These are phyloP conservation scores for Larimichthys crocea DNA, from an alignment of 2,113 vertebrate species.

Conservation along the genomic window DNA sequence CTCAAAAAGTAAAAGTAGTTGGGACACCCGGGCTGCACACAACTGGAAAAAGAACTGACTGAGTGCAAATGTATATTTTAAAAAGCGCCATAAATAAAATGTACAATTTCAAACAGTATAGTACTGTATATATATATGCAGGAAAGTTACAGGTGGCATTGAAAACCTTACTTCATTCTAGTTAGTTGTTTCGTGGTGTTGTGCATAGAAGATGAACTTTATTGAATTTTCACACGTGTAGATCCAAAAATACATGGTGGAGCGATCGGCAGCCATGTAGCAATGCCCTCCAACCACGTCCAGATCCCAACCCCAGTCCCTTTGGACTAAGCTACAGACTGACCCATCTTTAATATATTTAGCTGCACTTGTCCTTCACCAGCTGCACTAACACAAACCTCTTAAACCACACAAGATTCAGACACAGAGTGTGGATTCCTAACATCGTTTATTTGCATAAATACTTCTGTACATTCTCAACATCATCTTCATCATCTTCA, in stretches of 20 bases:
- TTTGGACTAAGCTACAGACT: not conserved
- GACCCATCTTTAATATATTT: not conserved
- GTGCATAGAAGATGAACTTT: too few species aligned
- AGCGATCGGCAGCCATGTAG: too few species aligned
- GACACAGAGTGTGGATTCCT: slow-evolving; percentile 31
- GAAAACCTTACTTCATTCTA: not conserved
- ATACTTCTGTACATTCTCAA: slow-evolving; percentile 82
- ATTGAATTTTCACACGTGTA: too few species aligned
- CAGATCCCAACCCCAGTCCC: too few species aligned
- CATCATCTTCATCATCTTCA: slow-evolving; percentile 39
- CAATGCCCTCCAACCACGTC: too few species aligned
- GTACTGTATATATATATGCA: not conserved
- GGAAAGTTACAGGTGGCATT: not conserved
- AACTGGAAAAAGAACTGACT: too few species aligned
- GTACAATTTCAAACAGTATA: too few species aligned
- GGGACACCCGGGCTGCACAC: too few species aligned
- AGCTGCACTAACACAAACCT: not conserved
- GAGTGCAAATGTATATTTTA: too few species aligned
- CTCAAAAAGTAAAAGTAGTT: too few species aligned
- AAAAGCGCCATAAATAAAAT: too few species aligned
- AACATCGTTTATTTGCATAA: slow-evolving; percentile 83
- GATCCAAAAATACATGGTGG: too few species aligned
- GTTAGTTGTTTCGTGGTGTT: not conserved
- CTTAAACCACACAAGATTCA: not conserved
- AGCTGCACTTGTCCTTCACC: not conserved